These are phyloP conservation scores for Rhingia campestris DNA, from an alignment of 2,888 invertebrate genomes.

Conservation along the genomic window DNA sequence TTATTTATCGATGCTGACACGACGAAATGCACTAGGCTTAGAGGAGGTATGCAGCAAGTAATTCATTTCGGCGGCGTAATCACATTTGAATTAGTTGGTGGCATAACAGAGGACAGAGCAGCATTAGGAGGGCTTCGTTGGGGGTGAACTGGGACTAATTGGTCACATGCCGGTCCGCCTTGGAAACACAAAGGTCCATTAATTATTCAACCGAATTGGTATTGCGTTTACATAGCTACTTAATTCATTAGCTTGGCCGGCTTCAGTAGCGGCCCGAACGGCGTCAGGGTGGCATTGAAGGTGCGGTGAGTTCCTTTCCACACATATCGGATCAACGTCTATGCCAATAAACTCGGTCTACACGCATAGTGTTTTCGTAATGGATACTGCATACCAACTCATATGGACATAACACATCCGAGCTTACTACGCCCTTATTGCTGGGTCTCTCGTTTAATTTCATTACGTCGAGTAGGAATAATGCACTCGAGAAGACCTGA, in stretches of 20 bases:
- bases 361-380: conserved; percentile 56
- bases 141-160: conserved; percentile 50
- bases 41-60: conserved; percentile 15
- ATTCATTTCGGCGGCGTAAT: conserved; percentile 54
- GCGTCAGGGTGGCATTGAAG: too few species aligned
- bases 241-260: conserved; percentile 67
- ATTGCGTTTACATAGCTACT: conserved; percentile 72
- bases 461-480: conserved; percentile 60
- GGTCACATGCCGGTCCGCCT: conserved; percentile 66
- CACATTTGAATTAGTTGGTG: conserved; percentile 61
- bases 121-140: conserved; percentile 57
- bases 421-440: conserved; percentile 41
- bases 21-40: conserved; percentile 4
- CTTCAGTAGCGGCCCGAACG: conserved; percentile 8
- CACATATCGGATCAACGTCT: conserved; percentile 64
- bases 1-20: not conserved
- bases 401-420: conserved; percentile 13
- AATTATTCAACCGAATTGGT: conserved; percentile 71
- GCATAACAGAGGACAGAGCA: conserved; percentile 44
- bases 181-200: conserved; percentile 63
- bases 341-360: conserved; percentile 59
- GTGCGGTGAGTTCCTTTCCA: conserved; percentile 34
- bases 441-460: conserved; percentile 62
- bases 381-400: conserved; percentile 32
- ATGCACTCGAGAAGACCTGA: conserved; percentile 49